Evolutionary conservation across 2,888 invertebrate genomes (phyloP), one percentile per base, ranked within the genome.

Genomic region (Antitype chi): DNA sequence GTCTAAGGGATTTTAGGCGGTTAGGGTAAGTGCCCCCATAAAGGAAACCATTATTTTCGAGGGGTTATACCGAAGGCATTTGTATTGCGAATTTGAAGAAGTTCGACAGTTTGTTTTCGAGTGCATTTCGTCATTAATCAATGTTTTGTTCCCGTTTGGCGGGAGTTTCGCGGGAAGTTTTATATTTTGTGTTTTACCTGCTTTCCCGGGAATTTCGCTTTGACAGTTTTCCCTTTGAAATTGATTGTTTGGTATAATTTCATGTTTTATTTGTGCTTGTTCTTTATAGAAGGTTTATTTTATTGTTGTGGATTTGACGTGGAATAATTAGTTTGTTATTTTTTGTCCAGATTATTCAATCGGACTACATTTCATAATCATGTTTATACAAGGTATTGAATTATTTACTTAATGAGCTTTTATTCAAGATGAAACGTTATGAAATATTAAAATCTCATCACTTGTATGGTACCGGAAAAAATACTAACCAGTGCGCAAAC

Each of bases 51-150:
- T 96, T 96, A 96, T 96, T 96, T 95, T 90, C 94, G 95, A 94
- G 94, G 95, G 95, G 95, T 95, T 94, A 94, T 93, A 93, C 92
- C 90, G 90, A 92, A 93, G 93, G 94, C 96, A 95, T 96, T 96
- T 96, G 96, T 96, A 96, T 96, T 91, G 95, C 90, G 95, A 93
- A 95, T 96, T 96, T 96, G 96, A 96, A 96, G 96, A 96, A 96
- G 94, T 96, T 96, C 96, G 96, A 96, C 96, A 96, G 96, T 96
- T 96, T 95, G 96, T 96, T 95, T 94, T 94, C 96, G 95, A 97
- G 97, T 97, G 97, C 97, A 97, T 96, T 96, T 96, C 89, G 92
- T 95, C 95, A 97, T 96, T 96, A 95, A 96, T 96, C 95, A 96
- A 94, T 95, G 96, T 96, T 96, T 96, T 96, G 96, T 96, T 96